Conservation (phyloP, 2,797 vertebrate genomes). For the Ataeniobius toweri region DNA sequence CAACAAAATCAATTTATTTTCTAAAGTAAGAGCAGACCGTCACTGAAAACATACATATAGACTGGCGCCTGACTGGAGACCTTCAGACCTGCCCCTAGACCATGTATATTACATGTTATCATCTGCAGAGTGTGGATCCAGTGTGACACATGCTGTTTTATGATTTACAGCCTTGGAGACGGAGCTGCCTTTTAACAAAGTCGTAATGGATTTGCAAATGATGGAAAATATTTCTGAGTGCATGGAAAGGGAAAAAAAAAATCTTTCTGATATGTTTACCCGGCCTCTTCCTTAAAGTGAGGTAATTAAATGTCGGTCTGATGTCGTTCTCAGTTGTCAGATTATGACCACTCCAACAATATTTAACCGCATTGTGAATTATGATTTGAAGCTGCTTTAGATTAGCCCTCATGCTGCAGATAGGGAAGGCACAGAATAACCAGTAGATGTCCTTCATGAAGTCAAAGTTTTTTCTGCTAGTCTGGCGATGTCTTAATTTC, state of each 20-base stretch:
- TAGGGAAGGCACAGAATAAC: slow-evolving; percentile 22
- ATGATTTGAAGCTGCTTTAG: slow-evolving; percentile 34
- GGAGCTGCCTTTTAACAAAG: slow-evolving; percentile 31
- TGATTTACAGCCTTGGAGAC: slow-evolving; percentile 16
- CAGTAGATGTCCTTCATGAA: slow-evolving; percentile 16
- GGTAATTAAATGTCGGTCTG: slow-evolving; percentile 38
- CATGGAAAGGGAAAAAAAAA: slow-evolving; percentile 15
- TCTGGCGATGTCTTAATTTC: slow-evolving; percentile 62
- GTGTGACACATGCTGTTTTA: slow-evolving; percentile 42
- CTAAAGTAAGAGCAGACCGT: slow-evolving; percentile 22
- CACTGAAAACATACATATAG: slow-evolving; percentile 11
- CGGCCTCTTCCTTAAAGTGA: slow-evolving; percentile 20
- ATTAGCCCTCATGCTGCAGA: slow-evolving; percentile 30
- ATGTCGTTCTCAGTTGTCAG: slow-evolving; percentile 19
- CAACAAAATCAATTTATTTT: not conserved
- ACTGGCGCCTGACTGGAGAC: slow-evolving; percentile 21
- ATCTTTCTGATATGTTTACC: slow-evolving; percentile 41
- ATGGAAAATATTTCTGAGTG: slow-evolving; percentile 30
- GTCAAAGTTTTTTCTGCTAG: slow-evolving; percentile 3
- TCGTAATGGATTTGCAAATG: slow-evolving; percentile 43
- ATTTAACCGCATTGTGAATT: slow-evolving; percentile 40
- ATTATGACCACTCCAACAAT: slow-evolving; percentile 42
- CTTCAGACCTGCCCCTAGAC: slow-evolving; percentile 21
- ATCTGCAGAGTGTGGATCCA: slow-evolving; percentile 51
- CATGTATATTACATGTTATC: slow-evolving; percentile 64